Evolutionary conservation across 2,797 vertebrate genomes (phyloP), one percentile per base, ranked within the genome.

Genomic region (Microcaecilia unicolor): DNA sequence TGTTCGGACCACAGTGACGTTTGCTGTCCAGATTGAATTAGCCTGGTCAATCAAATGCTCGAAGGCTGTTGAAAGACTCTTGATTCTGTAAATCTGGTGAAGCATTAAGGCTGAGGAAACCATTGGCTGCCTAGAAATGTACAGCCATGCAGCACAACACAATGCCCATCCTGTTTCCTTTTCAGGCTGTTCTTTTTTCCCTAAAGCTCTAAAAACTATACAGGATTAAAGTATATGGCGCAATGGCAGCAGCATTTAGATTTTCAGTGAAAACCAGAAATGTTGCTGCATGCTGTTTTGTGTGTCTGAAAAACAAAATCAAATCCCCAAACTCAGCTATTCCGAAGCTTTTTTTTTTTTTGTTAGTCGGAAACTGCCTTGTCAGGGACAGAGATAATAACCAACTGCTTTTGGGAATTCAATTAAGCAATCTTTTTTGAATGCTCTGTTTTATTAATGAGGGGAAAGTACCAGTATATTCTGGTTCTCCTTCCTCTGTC

Each of bases 121-220:
- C 63, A 25, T 55, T 62, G 67, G 70, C 75, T 70, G 67, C 58
- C 55, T 51, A 22, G 37, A 31, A 48, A 44, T 60, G 31, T 53
- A 53, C 3, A 45, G 35, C 57, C 28, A 51, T 7, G 25, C 9
- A 2, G 44, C 45, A 5, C 48, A 6, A 11, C 13, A 63, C 53
- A 71, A 72, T 74, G 51, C 67, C 65, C 56, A 42, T 61, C 54
- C 70, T 64, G 67, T 66, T 65, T 70, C 57, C 31, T 28, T 7
- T 44, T 22, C 30, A 41, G 4, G 31, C 44, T 9, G 10, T 9
- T 25, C 42, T 53, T 61, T 33, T 58, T 58, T 22, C n/a, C 51
- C 41, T 64, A 58, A 65, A 67, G 28, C 37, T 36, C 39, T 44
- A 30, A 26, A n/a, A 54, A 64, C 58, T 73, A 65, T 52, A 57